Percentiles rank a stretch among this genome's conserved stretches.
Conservation (phyloP, 2,797 vertebrate species). For the Enteromius fasciolatus region DNA sequence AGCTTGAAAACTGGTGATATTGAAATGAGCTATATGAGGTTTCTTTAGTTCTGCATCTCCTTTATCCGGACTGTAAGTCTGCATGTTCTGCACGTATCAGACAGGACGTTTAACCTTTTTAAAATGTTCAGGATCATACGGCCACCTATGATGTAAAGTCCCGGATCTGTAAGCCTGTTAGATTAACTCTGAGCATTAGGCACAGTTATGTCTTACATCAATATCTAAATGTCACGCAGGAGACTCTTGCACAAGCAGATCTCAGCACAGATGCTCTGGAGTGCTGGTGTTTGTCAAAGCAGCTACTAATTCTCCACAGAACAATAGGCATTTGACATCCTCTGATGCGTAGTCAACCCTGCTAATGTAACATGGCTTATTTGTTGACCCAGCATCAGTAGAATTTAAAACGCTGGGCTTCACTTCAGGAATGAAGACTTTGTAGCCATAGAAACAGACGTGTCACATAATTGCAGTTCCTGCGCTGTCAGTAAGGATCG, state of each 20-base stretch:
- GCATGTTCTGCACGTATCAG: not conserved
- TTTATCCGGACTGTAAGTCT: not conserved
- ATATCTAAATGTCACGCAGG: conserved; percentile 48
- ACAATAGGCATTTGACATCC: conserved; percentile 44
- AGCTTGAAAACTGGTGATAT: not conserved
- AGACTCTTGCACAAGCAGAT: not conserved
- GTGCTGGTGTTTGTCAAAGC: conserved; percentile 9
- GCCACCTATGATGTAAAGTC: conserved; percentile 1
- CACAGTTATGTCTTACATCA: conserved; percentile 32
- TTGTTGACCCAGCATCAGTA: conserved; percentile 58
- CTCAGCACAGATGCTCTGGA: not conserved
- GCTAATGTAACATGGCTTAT: conserved; percentile 53
- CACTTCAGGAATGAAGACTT: conserved; percentile 59
- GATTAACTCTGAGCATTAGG: conserved; percentile 37
- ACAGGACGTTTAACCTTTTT: not conserved
- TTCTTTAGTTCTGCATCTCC: not conserved
- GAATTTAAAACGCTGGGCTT: conserved; percentile 57
- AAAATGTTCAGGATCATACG: not conserved
- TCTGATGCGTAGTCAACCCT: conserved; percentile 50
- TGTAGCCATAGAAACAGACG: conserved; percentile 67
- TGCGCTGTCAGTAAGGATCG: conserved; percentile 66
- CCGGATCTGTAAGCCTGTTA: conserved; percentile 37
- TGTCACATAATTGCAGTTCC: conserved; percentile 63
- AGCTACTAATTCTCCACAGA: conserved; percentile 37
- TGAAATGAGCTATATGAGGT: not conserved